Conservation (phyloP, 2,888 invertebrate species). For the Caenorhabditis sp. region DNA sequence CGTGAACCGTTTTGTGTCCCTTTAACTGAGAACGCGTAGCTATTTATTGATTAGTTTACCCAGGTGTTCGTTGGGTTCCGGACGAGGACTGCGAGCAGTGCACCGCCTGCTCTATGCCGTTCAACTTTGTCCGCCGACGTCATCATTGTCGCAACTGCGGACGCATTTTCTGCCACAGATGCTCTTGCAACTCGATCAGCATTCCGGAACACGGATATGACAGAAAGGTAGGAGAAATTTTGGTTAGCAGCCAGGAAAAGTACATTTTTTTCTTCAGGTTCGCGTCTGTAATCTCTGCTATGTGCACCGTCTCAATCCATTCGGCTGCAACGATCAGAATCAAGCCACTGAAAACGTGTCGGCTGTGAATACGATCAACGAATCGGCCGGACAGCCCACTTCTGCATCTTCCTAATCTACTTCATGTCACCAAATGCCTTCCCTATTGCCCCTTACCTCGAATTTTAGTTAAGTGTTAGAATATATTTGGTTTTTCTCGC, state of each 20-base stretch:
- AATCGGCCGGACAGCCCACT: slow-evolving; percentile 8
- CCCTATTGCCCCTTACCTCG: no score
- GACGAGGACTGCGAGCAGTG: slow-evolving; percentile 82
- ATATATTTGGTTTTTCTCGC: no score
- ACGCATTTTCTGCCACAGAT: slow-evolving; percentile 77
- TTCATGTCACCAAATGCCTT: no score
- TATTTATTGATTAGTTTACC: slow-evolving; percentile 47
- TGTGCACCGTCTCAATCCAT: slow-evolving; percentile 77
- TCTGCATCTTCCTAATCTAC: slow-evolving; percentile 38
- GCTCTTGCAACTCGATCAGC: slow-evolving; percentile 73
- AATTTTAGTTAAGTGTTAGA: no score
- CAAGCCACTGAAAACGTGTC: slow-evolving; percentile 14
- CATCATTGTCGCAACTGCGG: slow-evolving; percentile 99
- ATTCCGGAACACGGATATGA: slow-evolving; percentile 79
- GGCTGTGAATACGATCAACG: not conserved
- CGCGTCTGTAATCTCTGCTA: slow-evolving; percentile 79
- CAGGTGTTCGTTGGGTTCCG: slow-evolving; percentile 88
- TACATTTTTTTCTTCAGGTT: slow-evolving; percentile 59
- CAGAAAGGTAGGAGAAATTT: slow-evolving; percentile 61
- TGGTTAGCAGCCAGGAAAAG: not conserved
- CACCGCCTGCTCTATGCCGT: slow-evolving; percentile 92
- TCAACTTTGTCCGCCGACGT: slow-evolving; percentile 93
- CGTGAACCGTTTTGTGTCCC: not conserved
- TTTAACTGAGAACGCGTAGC: not conserved
- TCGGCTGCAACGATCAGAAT: slow-evolving; percentile 59